Evolutionary conservation across 2,113 vertebrate species (phyloP), one percentile per base, ranked within the genome.

Genomic region (Rynchops niger): DNA sequence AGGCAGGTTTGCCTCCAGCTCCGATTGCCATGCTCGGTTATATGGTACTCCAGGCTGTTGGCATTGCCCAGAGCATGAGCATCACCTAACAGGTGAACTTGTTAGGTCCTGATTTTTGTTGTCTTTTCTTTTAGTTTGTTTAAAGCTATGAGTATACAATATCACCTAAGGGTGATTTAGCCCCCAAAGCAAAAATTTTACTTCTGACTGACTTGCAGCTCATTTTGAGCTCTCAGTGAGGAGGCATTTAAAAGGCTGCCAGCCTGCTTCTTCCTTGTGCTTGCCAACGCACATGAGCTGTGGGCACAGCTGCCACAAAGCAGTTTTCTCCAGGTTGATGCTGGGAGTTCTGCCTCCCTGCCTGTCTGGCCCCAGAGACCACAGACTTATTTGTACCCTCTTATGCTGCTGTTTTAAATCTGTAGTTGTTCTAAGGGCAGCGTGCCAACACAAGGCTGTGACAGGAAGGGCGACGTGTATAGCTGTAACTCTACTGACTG

Each of bases 141-240:
- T n/a, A 5, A 32, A 52, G 7, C n/a, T 63, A 2, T 11, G 14
- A 47, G 6, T 59, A 8, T 59, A 10, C 15, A 50, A 0, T 55
- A 40, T 50, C 32, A 45, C 38, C 30, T 73, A 36, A 74, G 78
- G 50, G 17, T 74, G 50, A 82, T 55, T 42, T 11, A 82, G 6
- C n/a, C 73, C 26, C 18, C 49, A 34, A 69, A 80, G 26, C 32
- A 55, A 71, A 84, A 66, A 40, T 4, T 11, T 38, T 74, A 43
- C n/a, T 56, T 82, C 62, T 71, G 36, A 6, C 34, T 69, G 47
- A 55, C 9, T 36, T 50, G n/a, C 5, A 32, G 13, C 15, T 95
- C 5, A 6, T 43, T 77, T 58, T 45, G 12, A 38, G 17, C 20
- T 34, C n/a, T 87, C 0, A 0, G 61, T 58, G 29, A 79, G 21